phyloP scores from a whole-genome alignment of 2,888 invertebrate species.

The Leptodirus hochenwartii region DNA sequence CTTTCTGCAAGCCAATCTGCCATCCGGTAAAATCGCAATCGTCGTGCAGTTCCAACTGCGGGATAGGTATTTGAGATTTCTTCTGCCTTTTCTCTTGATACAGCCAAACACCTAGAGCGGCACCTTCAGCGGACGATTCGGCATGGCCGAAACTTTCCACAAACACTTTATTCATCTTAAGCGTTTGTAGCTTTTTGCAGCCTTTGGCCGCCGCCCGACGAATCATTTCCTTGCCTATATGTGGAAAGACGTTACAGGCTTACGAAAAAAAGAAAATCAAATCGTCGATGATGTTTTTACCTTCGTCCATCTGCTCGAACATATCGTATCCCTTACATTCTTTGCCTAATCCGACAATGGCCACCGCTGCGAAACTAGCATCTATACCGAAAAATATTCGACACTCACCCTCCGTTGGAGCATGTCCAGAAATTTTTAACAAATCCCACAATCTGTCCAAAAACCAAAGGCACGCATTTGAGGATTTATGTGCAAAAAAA shows the following conservation, averaged over 20 bases:
- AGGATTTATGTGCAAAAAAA: no score
- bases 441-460: conserved; percentile 34
- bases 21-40: conserved; percentile 51
- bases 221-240: conserved; percentile 60
- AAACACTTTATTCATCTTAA: conserved; percentile 36
- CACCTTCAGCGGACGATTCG: conserved; percentile 66
- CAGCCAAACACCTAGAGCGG: conserved; percentile 44
- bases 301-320: conserved; percentile 53
- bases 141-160: conserved; percentile 62
- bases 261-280: no score
- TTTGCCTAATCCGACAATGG: conserved; percentile 56
- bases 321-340: conserved; percentile 47
- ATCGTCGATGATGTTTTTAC: no score
- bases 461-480: no score
- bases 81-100: conserved; percentile 47
- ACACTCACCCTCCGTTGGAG: conserved; percentile 33
- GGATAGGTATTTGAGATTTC: conserved; percentile 20
- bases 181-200: conserved; percentile 33
- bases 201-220: conserved; percentile 47
- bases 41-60: conserved; percentile 36
- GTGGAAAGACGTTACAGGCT: no score
- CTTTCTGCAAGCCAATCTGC: conserved; percentile 52
- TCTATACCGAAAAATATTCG: conserved; percentile 48
- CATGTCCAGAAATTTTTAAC: conserved; percentile 26
- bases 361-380: conserved; percentile 42